Percentiles rank a stretch among this genome's conserved stretches.
These are phyloP conservation scores for Dasypolia templi DNA, from an alignment of 2,888 invertebrate species.

Conservation along the genomic window DNA sequence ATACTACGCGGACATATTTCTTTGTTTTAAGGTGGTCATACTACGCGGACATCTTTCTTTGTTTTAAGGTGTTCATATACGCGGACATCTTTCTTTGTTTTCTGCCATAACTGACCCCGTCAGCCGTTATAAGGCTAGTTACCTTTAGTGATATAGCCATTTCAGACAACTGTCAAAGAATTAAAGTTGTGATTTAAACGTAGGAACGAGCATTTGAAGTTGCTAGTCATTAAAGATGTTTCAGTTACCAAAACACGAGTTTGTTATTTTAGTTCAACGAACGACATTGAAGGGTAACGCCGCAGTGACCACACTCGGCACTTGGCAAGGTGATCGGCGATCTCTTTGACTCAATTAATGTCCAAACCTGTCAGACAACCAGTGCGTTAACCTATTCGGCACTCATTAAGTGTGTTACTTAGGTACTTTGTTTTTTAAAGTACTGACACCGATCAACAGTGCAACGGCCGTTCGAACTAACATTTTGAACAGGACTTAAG, in stretches of 20 bases:
- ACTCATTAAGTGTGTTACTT: not conserved
- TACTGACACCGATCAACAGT: not conserved
- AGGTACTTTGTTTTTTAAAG: not conserved
- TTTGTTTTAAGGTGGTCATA: no score
- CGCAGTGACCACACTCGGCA: constrained; percentile 23
- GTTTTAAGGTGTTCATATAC: no score
- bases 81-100: not conserved
- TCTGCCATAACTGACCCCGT: not conserved
- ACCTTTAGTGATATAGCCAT: not conserved
- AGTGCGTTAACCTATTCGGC: constrained; percentile 58
- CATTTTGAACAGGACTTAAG: no score
- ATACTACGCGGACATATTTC: no score
- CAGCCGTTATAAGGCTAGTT: not conserved
- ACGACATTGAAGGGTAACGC: constrained; percentile 38
- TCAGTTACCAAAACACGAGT: not conserved
- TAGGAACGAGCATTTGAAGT: not conserved
- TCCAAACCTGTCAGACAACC: constrained; percentile 34
- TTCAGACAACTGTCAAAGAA: not conserved
- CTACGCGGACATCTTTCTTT: no score
- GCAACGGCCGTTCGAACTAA: no score
- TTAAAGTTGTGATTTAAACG: not conserved
- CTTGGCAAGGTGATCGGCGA: constrained; percentile 29
- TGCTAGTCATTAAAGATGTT: not conserved
- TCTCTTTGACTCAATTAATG: constrained; percentile 42
- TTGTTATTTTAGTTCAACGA: constrained; percentile 44